phyloP scores from a whole-genome alignment of 2,888 invertebrate species.

The Lycia hirtaria region DNA sequence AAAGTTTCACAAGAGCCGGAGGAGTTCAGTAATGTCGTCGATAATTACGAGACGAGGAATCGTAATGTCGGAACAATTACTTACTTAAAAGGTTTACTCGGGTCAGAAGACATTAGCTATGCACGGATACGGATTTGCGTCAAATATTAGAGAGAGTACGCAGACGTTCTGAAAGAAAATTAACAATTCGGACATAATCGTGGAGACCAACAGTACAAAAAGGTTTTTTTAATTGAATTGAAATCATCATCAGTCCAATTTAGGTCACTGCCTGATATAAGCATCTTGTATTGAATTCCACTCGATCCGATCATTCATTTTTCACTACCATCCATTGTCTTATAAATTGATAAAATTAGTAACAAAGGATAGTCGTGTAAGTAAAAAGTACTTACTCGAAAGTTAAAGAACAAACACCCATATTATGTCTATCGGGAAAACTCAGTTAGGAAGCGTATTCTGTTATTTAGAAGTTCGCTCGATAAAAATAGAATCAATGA shows the following conservation, averaged over 20 bases:
- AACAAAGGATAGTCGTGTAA: too few species aligned
- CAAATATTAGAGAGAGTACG: conserved; percentile 1
- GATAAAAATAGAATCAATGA: not conserved
- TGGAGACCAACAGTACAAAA: too few species aligned
- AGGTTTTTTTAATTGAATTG: not conserved
- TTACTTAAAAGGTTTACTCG: conserved; percentile 48
- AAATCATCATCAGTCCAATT: not conserved
- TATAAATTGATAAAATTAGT: too few species aligned
- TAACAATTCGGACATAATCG: not conserved
- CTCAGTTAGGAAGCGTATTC: too few species aligned
- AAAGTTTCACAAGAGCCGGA: conserved; percentile 52
- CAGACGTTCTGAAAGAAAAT: not conserved
- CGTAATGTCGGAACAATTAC: conserved; percentile 71
- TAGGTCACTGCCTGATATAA: too few species aligned
- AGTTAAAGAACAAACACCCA: too few species aligned
- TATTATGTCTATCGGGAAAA: too few species aligned
- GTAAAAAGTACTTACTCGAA: too few species aligned
- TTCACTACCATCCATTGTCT: too few species aligned
- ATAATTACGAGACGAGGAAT: conserved; percentile 65
- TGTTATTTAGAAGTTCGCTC: too few species aligned
- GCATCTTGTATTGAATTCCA: too few species aligned
- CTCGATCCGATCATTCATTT: too few species aligned
- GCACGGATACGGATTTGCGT: not conserved
- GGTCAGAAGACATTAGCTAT: conserved; percentile 26
- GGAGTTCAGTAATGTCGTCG: conserved; percentile 57